phyloP scores from a whole-genome alignment of 2,113 vertebrate species.

The Zapus hudsonius region DNA sequence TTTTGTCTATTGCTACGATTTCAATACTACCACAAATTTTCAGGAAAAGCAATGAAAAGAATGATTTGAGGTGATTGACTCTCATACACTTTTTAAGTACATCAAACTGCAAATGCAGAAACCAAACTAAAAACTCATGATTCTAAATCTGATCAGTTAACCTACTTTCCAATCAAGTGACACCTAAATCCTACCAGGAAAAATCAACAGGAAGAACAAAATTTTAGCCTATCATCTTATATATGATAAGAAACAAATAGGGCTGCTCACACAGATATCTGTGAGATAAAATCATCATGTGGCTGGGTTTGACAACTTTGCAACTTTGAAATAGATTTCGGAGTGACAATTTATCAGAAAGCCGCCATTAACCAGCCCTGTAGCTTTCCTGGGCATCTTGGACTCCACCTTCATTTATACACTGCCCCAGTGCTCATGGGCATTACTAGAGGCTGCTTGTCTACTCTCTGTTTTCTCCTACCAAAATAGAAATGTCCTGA shows the following conservation, averaged over 20 bases:
- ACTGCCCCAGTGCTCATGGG: background rate
- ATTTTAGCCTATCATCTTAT: background rate
- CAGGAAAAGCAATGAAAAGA: background rate
- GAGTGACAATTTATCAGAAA: background rate
- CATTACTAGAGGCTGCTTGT: background rate
- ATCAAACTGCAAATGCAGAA: background rate
- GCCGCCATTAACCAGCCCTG: background rate
- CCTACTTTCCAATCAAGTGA: background rate
- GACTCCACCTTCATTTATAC: background rate
- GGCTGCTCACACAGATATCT: background rate
- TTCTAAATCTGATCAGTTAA: background rate
- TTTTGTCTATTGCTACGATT: background rate
- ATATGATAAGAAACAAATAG: background rate
- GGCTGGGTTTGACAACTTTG: background rate
- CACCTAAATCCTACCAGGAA: background rate
- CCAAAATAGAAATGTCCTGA: background rate
- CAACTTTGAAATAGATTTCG: background rate
- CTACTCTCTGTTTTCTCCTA: background rate
- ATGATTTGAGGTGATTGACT: background rate
- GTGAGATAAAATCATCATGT: background rate
- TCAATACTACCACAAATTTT: background rate
- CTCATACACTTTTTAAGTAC: background rate
- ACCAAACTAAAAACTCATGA: background rate
- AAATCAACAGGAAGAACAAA: background rate
- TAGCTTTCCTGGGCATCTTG: background rate